Percentiles rank a stretch among this genome's conserved stretches.
Evolutionary conservation across 2,888 invertebrate genomes (phyloP).

Genomic region (Leptura quadrifasciata): DNA sequence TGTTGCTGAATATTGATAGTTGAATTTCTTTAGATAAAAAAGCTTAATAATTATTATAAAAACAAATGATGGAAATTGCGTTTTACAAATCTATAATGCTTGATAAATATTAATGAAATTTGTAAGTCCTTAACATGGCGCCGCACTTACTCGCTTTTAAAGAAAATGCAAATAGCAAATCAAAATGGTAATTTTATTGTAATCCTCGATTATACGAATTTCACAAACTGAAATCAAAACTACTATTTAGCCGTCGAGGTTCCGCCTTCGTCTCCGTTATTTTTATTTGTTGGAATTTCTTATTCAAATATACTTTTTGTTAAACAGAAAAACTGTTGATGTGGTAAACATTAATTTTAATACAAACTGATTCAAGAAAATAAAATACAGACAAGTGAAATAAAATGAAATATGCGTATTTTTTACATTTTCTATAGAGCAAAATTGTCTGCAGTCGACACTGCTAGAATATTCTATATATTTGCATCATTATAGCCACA

Average conservation of each 20-base stretch:
- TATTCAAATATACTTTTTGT: not conserved
- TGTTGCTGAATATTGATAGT: conserved; percentile 22
- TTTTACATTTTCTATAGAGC: no score
- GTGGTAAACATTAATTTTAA: not conserved
- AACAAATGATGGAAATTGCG: conserved; percentile 58
- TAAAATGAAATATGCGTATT: no score
- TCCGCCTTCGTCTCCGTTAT: not conserved
- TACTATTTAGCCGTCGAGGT: conserved; percentile 57
- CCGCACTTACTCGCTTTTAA: conserved; percentile 45
- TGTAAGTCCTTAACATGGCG: conserved; percentile 56
- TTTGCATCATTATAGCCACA: no score
- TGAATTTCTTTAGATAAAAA: conserved; percentile 6
- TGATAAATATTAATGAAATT: conserved; percentile 64
- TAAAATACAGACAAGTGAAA: no score
- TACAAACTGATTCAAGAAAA: not conserved
- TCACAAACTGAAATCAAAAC: conserved; percentile 62
- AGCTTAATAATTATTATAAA: conserved; percentile 47
- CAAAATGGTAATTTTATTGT: conserved; percentile 64
- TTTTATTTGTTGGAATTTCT: not conserved
- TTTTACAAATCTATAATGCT: conserved; percentile 61
- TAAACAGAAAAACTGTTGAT: not conserved
- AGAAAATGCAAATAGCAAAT: conserved; percentile 63
- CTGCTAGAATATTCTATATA: no score
- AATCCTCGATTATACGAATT: conserved; percentile 59
- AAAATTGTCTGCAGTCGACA: no score